phyloP scores from a whole-genome alignment of 2,113 vertebrate genomes.

The Cheirogaleus medius region DNA sequence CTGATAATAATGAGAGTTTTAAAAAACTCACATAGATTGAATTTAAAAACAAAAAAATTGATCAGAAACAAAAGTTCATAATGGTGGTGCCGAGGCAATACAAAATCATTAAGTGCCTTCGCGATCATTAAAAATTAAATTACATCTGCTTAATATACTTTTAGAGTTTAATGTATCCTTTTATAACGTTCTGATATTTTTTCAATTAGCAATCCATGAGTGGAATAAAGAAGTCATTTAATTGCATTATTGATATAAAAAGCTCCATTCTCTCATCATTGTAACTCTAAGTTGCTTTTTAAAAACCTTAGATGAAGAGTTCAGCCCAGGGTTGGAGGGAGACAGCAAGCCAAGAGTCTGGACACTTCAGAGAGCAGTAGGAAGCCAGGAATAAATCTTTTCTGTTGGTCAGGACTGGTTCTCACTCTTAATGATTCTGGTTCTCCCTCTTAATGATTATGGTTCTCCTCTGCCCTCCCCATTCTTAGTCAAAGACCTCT shows the following conservation, averaged over 20 bases:
- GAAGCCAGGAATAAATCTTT: background rate
- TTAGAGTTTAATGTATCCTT: background rate
- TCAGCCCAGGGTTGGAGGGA: background rate
- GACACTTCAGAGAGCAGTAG: background rate
- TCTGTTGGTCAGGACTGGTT: background rate
- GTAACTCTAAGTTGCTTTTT: background rate
- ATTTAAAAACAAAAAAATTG: constrained; percentile 38
- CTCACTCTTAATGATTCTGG: background rate
- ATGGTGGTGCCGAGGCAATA: background rate
- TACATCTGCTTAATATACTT: background rate
- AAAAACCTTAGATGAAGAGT: background rate
- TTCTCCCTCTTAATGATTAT: background rate
- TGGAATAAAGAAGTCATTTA: background rate
- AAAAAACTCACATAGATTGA: background rate
- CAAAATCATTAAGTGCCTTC: background rate
- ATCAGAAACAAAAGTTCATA: background rate
- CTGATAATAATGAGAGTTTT: background rate
- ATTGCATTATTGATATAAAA: background rate
- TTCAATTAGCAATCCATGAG: background rate
- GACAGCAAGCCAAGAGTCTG: background rate
- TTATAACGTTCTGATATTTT: background rate
- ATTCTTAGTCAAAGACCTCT: constrained; percentile 79
- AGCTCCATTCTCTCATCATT: background rate
- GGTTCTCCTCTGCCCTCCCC: background rate
- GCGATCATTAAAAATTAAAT: background rate